A percentile compares a stretch with the other conserved stretches of the same genome.
phyloP scores from a whole-genome alignment of 2,113 vertebrate genomes.

The Xenopus borealis region DNA sequence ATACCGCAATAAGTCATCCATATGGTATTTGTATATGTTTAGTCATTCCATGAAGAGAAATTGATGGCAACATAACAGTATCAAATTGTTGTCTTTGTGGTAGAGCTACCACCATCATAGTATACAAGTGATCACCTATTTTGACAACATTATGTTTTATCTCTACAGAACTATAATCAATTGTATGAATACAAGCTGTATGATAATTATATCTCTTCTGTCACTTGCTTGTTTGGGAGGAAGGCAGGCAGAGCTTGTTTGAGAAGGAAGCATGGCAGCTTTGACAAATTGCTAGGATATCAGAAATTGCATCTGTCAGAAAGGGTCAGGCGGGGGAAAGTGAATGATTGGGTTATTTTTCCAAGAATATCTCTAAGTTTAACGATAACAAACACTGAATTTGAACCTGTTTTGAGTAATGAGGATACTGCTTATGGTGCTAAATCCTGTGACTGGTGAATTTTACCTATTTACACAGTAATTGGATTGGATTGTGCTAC shows the following conservation, averaged over 20 bases:
- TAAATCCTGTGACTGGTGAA: not conserved
- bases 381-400: constrained; percentile 28
- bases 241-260: constrained; percentile 41
- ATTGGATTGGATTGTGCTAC: not conserved
- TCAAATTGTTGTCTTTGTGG: not conserved
- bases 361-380: constrained; percentile 46
- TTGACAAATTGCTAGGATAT: constrained; percentile 55
- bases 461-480: not conserved
- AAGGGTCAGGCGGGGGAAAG: constrained; percentile 48
- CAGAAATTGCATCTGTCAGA: constrained; percentile 55
- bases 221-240: constrained; percentile 47
- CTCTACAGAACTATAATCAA: constrained; percentile 42
- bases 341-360: constrained; percentile 50
- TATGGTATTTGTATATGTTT: not conserved
- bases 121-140: not conserved
- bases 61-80: constrained; percentile 8
- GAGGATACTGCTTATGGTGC: not conserved
- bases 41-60: not conserved
- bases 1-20: not conserved
- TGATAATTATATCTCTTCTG: constrained; percentile 53
- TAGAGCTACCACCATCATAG: constrained; percentile 12
- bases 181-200: constrained; percentile 53
- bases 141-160: constrained; percentile 49
- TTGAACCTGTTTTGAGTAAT: constrained; percentile 40
- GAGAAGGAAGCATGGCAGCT: constrained; percentile 36